phyloP scores from a whole-genome alignment of 2,888 invertebrate genomes.

The Eilema caniola region DNA sequence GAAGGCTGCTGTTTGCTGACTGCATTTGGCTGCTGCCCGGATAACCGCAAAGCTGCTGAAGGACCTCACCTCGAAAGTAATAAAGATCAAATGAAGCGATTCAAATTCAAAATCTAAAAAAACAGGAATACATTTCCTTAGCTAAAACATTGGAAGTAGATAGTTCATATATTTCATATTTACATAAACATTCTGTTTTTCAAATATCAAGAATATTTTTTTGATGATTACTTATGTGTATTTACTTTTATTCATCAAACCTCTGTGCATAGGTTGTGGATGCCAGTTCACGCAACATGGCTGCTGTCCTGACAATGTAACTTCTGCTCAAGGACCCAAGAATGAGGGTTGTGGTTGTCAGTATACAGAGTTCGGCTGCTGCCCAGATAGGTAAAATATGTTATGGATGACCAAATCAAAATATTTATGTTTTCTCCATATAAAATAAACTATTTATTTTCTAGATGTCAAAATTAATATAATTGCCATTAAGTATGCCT shows the following conservation, averaged over 20 bases:
- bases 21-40: conserved; percentile 95
- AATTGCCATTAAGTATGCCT: no score
- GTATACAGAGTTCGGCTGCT: conserved; percentile 92
- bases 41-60: conserved; percentile 93
- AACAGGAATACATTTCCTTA: no score
- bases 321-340: conserved; percentile 92
- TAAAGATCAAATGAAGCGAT: no score
- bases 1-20: conserved; percentile 94
- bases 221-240: no score
- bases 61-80: conserved; percentile 91
- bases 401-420: neutral
- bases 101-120: no score
- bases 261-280: conserved; percentile 89
- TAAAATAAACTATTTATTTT: no score
- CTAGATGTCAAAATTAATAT: no score
- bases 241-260: neutral
- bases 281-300: conserved; percentile 92
- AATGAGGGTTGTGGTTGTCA: conserved; percentile 95
- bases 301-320: conserved; percentile 95
- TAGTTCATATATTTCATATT: no score
- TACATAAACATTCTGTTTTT: no score
- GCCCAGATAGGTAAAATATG: conserved; percentile 89
- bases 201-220: no score
- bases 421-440: no score
- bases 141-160: no score